These are phyloP conservation scores for Drosophila funebris DNA, from an alignment of 1,140 invertebrate species.

Conservation along the genomic window DNA sequence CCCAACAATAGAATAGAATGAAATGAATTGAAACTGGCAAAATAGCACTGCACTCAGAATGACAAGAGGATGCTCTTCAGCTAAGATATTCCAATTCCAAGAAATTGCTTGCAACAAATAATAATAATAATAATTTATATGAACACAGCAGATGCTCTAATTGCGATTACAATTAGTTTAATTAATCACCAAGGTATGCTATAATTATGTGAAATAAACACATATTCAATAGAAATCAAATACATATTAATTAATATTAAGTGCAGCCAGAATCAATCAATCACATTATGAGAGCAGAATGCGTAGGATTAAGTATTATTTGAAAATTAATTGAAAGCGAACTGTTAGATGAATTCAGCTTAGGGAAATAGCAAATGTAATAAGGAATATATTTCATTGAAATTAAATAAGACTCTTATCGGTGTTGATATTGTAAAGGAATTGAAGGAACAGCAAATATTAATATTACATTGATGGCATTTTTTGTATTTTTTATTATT, in stretches of 20 bases:
- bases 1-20: slow-evolving; percentile 7
- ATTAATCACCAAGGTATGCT: not conserved
- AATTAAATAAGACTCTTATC: no score
- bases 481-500: no score
- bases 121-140: not conserved
- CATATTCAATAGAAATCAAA: not conserved
- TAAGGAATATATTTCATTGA: no score
- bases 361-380: no score
- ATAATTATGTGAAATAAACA: not conserved
- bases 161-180: slow-evolving; percentile 10
- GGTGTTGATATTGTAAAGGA: no score
- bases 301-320: not conserved
- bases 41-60: slow-evolving; percentile 23
- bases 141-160: not conserved
- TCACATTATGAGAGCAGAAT: not conserved
- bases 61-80: slow-evolving; percentile 39
- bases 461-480: no score
- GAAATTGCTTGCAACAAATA: not conserved
- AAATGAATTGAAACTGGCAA: slow-evolving; percentile 12
- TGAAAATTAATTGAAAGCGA: not conserved
- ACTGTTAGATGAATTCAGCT: not conserved
- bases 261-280: not conserved
- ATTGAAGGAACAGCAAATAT: no score
- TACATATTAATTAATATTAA: not conserved
- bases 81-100: not conserved